A percentile compares a stretch with the other conserved stretches of the same genome.
These are phyloP conservation scores for Eueides isabella DNA, from an alignment of 1,140 invertebrate species.

Conservation along the genomic window DNA sequence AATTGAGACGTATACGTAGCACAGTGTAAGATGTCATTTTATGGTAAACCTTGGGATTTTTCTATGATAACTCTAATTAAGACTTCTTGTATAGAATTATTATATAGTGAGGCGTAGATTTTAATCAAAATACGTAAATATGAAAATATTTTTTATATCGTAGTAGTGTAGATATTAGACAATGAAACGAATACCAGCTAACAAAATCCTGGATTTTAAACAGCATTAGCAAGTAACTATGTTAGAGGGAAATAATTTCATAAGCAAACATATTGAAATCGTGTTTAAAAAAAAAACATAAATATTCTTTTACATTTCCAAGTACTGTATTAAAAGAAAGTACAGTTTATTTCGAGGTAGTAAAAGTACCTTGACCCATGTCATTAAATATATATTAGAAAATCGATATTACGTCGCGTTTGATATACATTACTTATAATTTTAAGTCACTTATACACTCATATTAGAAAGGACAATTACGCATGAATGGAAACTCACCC, in stretches of 20 bases:
- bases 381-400: conserved; percentile 5
- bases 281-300: background rate
- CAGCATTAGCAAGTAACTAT: background rate
- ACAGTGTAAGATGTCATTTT: background rate
- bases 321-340: background rate
- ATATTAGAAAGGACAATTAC: conserved; percentile 7
- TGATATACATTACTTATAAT: background rate
- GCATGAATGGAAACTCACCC: conserved; percentile 29
- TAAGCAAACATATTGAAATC: background rate
- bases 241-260: background rate
- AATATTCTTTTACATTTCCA: background rate
- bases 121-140: no score
- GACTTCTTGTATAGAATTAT: background rate
- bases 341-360: background rate
- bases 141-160: no score
- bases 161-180: background rate
- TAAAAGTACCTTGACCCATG: background rate
- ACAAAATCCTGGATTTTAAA: background rate
- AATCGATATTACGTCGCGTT: background rate
- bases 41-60: conserved; percentile 1
- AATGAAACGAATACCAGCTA: no score
- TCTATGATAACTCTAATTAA: background rate
- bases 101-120: no score
- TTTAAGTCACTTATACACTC: background rate
- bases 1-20: background rate